A percentile compares a stretch with the other conserved stretches of the same genome.
Conservation (phyloP, 1,140 invertebrate species). For the Eciton burchellii region DNA sequence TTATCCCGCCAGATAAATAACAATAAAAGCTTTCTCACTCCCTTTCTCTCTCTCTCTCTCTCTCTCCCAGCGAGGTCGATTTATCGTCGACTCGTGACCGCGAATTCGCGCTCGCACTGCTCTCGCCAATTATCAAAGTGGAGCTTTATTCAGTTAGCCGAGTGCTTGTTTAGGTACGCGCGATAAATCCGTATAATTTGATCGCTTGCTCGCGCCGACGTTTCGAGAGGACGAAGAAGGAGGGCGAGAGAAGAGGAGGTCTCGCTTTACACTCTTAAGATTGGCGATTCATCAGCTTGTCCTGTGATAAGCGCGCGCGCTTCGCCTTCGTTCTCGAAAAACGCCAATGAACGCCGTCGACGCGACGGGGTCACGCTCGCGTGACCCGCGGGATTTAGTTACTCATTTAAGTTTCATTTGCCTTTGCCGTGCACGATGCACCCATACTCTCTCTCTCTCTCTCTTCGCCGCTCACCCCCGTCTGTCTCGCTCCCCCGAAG, state of each 20-base stretch:
- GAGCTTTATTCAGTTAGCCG: constrained; percentile 52
- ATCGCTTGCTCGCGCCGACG: constrained; percentile 25
- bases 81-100: constrained; percentile 50
- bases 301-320: constrained; percentile 4
- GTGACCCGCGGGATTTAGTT: constrained; percentile 68
- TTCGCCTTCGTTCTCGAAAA: constrained; percentile 29
- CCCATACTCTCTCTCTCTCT: constrained; percentile 20
- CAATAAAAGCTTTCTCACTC: no score
- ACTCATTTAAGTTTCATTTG: constrained; percentile 76
- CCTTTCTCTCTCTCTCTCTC: no score
- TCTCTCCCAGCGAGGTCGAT: constrained; percentile 48
- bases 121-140: constrained; percentile 60
- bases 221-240: neutral
- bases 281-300: constrained; percentile 22
- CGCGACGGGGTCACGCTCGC: constrained; percentile 42
- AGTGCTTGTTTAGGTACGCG: constrained; percentile 39
- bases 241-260: neutral
- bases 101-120: constrained; percentile 36
- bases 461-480: neutral
- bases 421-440: constrained; percentile 62
- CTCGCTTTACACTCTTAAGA: neutral
- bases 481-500: neutral
- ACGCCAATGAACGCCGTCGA: constrained; percentile 60
- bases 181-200: constrained; percentile 59
- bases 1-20: constrained; percentile 45